These are phyloP conservation scores for Schlechtendalia chinensis DNA, from an alignment of 1,140 invertebrate genomes.

Conservation along the genomic window DNA sequence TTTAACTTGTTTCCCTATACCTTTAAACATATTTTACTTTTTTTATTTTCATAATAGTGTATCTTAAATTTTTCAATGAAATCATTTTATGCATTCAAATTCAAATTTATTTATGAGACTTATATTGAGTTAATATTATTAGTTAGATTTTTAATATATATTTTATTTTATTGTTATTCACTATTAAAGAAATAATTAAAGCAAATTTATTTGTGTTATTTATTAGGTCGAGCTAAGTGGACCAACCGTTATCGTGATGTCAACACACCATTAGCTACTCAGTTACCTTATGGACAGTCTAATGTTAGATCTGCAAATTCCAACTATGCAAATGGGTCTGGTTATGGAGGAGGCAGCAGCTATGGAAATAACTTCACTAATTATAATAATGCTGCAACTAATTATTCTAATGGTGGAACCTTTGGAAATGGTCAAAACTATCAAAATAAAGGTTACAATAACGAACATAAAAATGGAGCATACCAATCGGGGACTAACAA, in stretches of 20 bases:
- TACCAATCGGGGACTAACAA: constrained; percentile 26
- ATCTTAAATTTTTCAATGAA: too few relatives aligned
- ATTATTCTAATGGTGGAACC: constrained; percentile 26
- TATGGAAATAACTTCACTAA: constrained; percentile 32
- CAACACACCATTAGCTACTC: constrained; percentile 28
- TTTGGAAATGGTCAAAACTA: constrained; percentile 43
- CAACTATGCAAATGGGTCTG: constrained; percentile 20
- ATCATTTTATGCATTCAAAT: too few relatives aligned
- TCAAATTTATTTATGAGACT: too few relatives aligned
- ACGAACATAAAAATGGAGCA: constrained; percentile 36
- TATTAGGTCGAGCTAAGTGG: constrained; percentile 44
- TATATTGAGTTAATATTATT: too few relatives aligned
- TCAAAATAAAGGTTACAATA: constrained; percentile 36
- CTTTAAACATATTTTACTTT: too few relatives aligned
- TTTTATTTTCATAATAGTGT: too few relatives aligned
- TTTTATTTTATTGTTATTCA: background rate
- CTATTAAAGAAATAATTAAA: background rate
- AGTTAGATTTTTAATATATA: background rate
- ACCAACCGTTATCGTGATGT: constrained; percentile 45
- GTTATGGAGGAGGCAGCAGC: constrained; percentile 18
- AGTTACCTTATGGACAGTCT: constrained; percentile 32
- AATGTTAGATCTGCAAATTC: constrained; percentile 12
- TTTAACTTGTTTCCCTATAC: too few relatives aligned
- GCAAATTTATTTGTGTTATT: background rate
- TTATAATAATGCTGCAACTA: constrained; percentile 23